These are phyloP conservation scores for Trichonephila clavata DNA, from an alignment of 1,140 invertebrate genomes.

Conservation along the genomic window DNA sequence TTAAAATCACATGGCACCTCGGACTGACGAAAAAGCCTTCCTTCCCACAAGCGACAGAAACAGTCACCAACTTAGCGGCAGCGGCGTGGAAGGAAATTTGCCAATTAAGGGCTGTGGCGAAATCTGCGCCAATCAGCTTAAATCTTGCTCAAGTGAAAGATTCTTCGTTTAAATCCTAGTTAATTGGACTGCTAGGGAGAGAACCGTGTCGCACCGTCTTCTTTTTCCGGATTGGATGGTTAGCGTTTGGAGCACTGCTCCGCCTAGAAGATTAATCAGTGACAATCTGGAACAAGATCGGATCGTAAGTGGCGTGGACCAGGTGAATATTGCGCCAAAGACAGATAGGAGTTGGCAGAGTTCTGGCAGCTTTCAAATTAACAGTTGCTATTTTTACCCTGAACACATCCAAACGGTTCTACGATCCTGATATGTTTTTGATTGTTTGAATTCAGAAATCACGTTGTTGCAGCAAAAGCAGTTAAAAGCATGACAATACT, in stretches of 20 bases:
- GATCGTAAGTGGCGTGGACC: neutral
- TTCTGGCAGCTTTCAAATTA: too few species aligned
- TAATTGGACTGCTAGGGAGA: constrained; percentile 48
- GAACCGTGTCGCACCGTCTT: neutral
- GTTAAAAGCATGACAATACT: too few species aligned
- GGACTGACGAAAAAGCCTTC: neutral
- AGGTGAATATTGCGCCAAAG: neutral
- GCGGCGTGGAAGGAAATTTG: constrained; percentile 4
- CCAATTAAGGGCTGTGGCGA: constrained; percentile 59
- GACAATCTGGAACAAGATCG: constrained; percentile 3
- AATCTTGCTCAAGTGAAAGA: constrained; percentile 64
- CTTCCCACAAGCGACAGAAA: neutral
- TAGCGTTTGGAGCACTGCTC: neutral
- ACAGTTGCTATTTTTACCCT: too few species aligned
- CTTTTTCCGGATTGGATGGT: constrained; percentile 21
- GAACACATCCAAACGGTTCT: too few species aligned
- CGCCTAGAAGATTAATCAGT: constrained; percentile 13
- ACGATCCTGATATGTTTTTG: too few species aligned
- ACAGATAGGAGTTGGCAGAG: too few species aligned
- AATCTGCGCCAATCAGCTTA: constrained; percentile 67
- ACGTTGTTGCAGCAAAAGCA: too few species aligned
- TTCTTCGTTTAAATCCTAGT: constrained; percentile 57
- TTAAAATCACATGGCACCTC: constrained; percentile 12
- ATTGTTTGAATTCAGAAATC: too few species aligned
- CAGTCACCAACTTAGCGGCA: constrained; percentile 7